Evolutionary conservation across 2,888 invertebrate genomes (phyloP).

Genomic region (Sphaerophoria rueppellii): DNA sequence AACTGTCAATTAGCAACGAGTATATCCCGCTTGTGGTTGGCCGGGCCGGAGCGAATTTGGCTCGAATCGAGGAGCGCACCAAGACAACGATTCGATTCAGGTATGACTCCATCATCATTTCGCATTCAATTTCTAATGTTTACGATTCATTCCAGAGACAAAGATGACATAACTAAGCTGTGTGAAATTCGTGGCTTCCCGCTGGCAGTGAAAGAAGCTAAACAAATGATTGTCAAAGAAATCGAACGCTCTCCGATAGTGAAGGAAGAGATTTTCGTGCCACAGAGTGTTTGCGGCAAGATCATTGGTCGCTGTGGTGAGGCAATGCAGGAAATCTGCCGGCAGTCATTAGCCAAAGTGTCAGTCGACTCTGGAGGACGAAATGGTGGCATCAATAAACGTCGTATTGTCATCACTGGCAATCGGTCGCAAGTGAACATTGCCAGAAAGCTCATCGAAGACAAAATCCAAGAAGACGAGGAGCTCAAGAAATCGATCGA

Average conservation of each 20-base stretch:
- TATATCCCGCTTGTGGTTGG: constrained; percentile 88
- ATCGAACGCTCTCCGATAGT: constrained; percentile 87
- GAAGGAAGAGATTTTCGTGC: constrained; percentile 87
- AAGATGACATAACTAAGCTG: constrained; percentile 84
- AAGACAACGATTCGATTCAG: constrained; percentile 85
- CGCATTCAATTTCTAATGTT: neutral
- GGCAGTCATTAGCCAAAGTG: constrained; percentile 88
- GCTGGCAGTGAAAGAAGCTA: constrained; percentile 88
- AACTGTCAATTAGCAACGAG: constrained; percentile 85
- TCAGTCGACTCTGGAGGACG: constrained; percentile 83
- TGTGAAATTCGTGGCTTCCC: constrained; percentile 88
- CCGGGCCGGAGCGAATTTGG: constrained; percentile 89
- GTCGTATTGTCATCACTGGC: constrained; percentile 84
- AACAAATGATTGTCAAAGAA: constrained; percentile 87
- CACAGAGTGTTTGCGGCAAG: constrained; percentile 86
- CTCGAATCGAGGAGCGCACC: constrained; percentile 88
- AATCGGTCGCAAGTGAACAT: constrained; percentile 88
- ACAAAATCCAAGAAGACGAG: constrained; percentile 85
- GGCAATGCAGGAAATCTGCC: constrained; percentile 87
- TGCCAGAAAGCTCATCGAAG: constrained; percentile 88
- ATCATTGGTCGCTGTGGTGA: constrained; percentile 90
- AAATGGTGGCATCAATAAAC: constrained; percentile 76
- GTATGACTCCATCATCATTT: constrained; percentile 69
- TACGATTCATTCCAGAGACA: constrained; percentile 81
- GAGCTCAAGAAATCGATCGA: constrained; percentile 82